phyloP scores from a whole-genome alignment of 2,797 vertebrate genomes.

The Mus caroli region DNA sequence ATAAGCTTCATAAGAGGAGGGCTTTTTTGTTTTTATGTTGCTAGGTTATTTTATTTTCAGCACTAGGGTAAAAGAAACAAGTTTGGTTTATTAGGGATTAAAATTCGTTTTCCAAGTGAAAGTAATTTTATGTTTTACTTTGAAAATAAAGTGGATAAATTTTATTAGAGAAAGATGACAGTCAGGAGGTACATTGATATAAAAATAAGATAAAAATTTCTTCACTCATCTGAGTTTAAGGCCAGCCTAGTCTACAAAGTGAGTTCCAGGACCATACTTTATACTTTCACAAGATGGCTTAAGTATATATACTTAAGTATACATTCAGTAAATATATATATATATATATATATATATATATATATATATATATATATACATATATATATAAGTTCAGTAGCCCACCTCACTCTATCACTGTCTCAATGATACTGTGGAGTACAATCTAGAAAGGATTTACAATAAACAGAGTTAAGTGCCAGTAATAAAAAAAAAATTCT shows the following conservation, averaged over 20 bases:
- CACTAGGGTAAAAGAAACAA: not conserved
- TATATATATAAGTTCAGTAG: too few relatives aligned
- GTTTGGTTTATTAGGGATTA: not conserved
- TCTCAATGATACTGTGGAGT: not conserved
- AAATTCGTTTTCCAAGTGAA: constrained; percentile 15
- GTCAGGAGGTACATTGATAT: not conserved
- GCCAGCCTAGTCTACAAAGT: not conserved
- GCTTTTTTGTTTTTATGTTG: not conserved
- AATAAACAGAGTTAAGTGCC: too few relatives aligned
- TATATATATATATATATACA: too few relatives aligned
- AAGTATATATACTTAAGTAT: too few relatives aligned
- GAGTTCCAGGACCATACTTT: too few relatives aligned
- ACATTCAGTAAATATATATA: too few relatives aligned
- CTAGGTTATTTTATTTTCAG: not conserved
- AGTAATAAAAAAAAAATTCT: not conserved
- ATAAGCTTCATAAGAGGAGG: not conserved
- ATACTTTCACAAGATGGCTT: too few relatives aligned
- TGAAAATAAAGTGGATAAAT: constrained; percentile 40
- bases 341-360: too few relatives aligned
- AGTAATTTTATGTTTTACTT: not conserved
- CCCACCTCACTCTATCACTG: not conserved
- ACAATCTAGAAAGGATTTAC: not conserved
- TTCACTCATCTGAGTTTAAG: not conserved
- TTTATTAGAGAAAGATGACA: constrained; percentile 53
- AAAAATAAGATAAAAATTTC: constrained; percentile 44